phyloP scores from a whole-genome alignment of 2,113 vertebrate species.

The Sapajus apella region DNA sequence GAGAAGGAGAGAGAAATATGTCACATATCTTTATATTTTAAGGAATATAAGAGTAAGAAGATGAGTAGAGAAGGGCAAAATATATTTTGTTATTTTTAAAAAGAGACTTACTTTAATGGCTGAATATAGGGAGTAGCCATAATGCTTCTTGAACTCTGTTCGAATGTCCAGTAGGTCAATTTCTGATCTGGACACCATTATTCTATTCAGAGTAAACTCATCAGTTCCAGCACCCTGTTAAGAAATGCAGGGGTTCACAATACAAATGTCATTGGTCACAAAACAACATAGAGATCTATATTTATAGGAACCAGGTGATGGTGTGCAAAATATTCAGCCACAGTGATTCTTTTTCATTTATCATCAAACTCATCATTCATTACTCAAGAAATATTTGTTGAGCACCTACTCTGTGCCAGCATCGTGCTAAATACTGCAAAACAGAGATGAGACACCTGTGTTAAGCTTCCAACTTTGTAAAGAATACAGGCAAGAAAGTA shows the following conservation, averaged over 20 bases:
- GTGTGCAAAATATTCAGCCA: neutral
- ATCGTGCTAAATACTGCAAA: neutral
- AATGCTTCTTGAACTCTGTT: constrained; percentile 90
- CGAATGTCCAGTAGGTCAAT: constrained; percentile 91
- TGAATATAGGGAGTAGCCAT: constrained; percentile 86
- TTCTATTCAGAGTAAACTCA: constrained; percentile 88
- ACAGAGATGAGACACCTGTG: neutral
- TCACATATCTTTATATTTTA: neutral
- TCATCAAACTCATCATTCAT: neutral
- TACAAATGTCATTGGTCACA: neutral
- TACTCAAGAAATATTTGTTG: neutral
- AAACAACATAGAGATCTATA: neutral
- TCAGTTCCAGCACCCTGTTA: constrained; percentile 90
- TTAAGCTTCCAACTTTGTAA: neutral
- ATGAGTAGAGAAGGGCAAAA: neutral
- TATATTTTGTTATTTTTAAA: neutral
- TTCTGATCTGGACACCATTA: constrained; percentile 91
- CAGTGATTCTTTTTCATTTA: neutral
- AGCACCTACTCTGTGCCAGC: neutral
- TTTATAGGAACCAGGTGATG: neutral
- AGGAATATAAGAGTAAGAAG: neutral
- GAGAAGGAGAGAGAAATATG: neutral
- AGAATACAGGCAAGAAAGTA: neutral
- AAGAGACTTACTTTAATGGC: constrained; percentile 86
- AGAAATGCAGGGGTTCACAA: neutral